Percentiles rank a stretch among this genome's conserved stretches.
Evolutionary conservation across 2,888 invertebrate species (phyloP).

Genomic region (Sipha maydis): DNA sequence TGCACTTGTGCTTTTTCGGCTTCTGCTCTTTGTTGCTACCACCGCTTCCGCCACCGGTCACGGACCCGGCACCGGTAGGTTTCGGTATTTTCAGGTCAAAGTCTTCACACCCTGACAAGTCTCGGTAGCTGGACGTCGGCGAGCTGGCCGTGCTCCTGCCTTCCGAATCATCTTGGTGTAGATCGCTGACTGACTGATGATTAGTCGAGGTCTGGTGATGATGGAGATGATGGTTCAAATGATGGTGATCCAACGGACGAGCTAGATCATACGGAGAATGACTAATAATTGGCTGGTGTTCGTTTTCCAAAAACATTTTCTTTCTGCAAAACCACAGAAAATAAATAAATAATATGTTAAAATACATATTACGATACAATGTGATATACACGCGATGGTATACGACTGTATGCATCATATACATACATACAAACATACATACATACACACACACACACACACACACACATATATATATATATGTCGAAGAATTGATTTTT

Average conservation of each 20-base stretch:
- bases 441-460: background rate
- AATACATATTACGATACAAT: background rate
- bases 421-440: background rate
- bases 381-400: background rate
- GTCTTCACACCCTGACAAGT: conserved; percentile 52
- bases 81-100: conserved; percentile 50
- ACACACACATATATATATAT: too few species aligned
- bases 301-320: conserved; percentile 59
- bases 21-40: conserved; percentile 56
- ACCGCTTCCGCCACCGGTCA: background rate
- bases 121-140: conserved; percentile 51
- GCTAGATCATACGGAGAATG: conserved; percentile 42
- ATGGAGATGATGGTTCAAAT: conserved; percentile 19
- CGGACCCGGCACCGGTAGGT: conserved; percentile 12
- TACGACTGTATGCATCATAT: background rate
- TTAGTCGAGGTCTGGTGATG: background rate
- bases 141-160: conserved; percentile 53
- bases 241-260: conserved; percentile 37
- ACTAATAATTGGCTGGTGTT: conserved; percentile 41
- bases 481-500: conserved; percentile 56
- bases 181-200: conserved; percentile 3
- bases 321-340: conserved; percentile 39
- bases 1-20: conserved; percentile 64
- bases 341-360: conserved; percentile 8
- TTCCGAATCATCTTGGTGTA: conserved; percentile 53